Evolutionary conservation across 2,888 invertebrate genomes (phyloP).

Genomic region (Coleophora deauratella): DNA sequence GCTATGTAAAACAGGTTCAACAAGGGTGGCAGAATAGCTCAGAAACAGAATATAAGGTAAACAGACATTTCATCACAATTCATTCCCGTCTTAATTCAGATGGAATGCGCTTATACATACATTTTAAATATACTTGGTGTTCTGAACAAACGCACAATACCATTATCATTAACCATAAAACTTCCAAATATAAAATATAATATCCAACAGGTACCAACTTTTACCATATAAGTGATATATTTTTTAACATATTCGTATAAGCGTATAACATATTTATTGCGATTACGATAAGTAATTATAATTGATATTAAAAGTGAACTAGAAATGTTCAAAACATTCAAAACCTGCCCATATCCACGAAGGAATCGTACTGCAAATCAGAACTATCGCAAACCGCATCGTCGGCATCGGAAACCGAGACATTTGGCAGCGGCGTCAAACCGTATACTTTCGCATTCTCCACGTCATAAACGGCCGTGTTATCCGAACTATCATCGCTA

Average conservation of each 20-base stretch:
- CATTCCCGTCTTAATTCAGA: not conserved
- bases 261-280: constrained; percentile 32
- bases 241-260: constrained; percentile 35
- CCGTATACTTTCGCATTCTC: constrained; percentile 25
- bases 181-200: constrained; percentile 7
- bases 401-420: constrained; percentile 31
- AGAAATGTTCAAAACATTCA: constrained; percentile 28
- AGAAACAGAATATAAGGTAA: constrained; percentile 20
- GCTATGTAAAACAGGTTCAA: constrained; percentile 51
- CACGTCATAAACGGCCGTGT: constrained; percentile 50
- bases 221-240: constrained; percentile 16
- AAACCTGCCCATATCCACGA: constrained; percentile 71
- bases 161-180: constrained; percentile 12
- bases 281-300: constrained; percentile 10
- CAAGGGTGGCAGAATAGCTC: constrained; percentile 54
- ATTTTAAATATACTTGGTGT: not conserved
- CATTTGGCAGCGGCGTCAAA: constrained; percentile 23
- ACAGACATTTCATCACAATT: not conserved
- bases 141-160: constrained; percentile 10
- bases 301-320: constrained; percentile 3
- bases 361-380: constrained; percentile 67
- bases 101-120: constrained; percentile 6
- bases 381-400: constrained; percentile 43
- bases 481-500: constrained; percentile 54
- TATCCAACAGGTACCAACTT: not conserved